Evolutionary conservation across 1,140 invertebrate species (phyloP).

Genomic region (Zaprionus gabonicus): DNA sequence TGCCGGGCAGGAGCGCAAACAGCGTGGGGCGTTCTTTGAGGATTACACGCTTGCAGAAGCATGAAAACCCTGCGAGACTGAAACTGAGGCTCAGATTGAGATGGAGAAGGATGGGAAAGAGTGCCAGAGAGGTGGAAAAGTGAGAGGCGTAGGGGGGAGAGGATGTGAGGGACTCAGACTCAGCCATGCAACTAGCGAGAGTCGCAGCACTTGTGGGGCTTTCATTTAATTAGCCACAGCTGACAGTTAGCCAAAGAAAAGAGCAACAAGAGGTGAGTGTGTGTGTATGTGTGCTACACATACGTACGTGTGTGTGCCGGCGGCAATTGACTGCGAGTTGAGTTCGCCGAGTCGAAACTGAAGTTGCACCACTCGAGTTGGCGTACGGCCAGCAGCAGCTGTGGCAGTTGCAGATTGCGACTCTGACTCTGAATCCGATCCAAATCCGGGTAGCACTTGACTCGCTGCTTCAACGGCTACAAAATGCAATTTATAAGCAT

Average conservation of each 20-base stretch:
- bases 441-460: slow-evolving; percentile 56
- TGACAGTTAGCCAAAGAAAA: slow-evolving; percentile 78
- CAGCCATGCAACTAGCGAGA: slow-evolving; percentile 70
- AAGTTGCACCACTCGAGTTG: slow-evolving; percentile 69
- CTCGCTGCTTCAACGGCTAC: slow-evolving; percentile 78
- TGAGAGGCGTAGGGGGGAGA: not conserved
- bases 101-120: not conserved
- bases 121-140: not conserved
- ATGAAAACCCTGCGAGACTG: slow-evolving; percentile 43
- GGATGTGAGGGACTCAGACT: not conserved
- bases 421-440: too few species aligned
- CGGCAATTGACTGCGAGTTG: slow-evolving; percentile 27
- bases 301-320: slow-evolving; percentile 4
- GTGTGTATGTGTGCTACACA: slow-evolving; percentile 10
- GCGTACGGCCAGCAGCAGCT: slow-evolving; percentile 79
- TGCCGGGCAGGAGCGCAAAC: slow-evolving; percentile 10
- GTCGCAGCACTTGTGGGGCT: slow-evolving; percentile 73
- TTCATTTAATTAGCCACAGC: slow-evolving; percentile 82
- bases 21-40: slow-evolving; percentile 45
- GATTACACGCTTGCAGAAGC: slow-evolving; percentile 66
- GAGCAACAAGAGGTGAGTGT: slow-evolving; percentile 48
- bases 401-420: slow-evolving; percentile 38
- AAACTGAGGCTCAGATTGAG: not conserved
- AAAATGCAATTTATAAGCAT: slow-evolving; percentile 76
- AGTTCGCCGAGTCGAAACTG: slow-evolving; percentile 25